Conservation (phyloP, 2,797 vertebrate species). For the Pogonophryne albipinna region DNA sequence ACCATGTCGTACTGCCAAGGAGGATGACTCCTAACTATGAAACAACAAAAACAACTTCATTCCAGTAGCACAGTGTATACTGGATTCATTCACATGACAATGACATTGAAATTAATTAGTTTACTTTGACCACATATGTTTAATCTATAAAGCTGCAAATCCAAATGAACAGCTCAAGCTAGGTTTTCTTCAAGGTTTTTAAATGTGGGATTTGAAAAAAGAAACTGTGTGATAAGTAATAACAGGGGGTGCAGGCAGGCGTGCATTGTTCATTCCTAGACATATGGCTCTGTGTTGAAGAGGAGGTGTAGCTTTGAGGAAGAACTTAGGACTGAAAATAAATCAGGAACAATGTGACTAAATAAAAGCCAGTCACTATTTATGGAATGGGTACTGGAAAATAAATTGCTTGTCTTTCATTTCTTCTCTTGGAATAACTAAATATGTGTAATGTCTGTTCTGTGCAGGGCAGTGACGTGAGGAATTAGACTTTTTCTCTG, state of each 20-base stretch:
- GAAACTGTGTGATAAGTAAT: conserved; percentile 42
- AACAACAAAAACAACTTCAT: conserved; percentile 16
- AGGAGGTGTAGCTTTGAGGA: conserved; percentile 34
- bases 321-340: conserved; percentile 39
- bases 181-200: conserved; percentile 14
- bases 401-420: conserved; percentile 22
- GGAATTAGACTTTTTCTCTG: conserved; percentile 6
- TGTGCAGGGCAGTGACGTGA: not conserved
- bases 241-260: conserved; percentile 13
- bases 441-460: conserved; percentile 18
- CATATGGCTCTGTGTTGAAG: conserved; percentile 46
- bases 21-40: conserved; percentile 25
- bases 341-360: conserved; percentile 24
- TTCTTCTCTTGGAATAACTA: conserved; percentile 7
- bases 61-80: conserved; percentile 25
- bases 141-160: conserved; percentile 24
- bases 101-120: not conserved
- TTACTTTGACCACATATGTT: not conserved
- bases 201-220: conserved; percentile 21
- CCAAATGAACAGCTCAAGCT: conserved; percentile 27
- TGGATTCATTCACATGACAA: conserved; percentile 13
- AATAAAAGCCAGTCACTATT: conserved; percentile 40
- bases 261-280: conserved; percentile 46
- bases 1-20: conserved; percentile 27
- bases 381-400: conserved; percentile 27